phyloP scores from a whole-genome alignment of 2,113 vertebrate genomes.

The Silurus asotus region DNA sequence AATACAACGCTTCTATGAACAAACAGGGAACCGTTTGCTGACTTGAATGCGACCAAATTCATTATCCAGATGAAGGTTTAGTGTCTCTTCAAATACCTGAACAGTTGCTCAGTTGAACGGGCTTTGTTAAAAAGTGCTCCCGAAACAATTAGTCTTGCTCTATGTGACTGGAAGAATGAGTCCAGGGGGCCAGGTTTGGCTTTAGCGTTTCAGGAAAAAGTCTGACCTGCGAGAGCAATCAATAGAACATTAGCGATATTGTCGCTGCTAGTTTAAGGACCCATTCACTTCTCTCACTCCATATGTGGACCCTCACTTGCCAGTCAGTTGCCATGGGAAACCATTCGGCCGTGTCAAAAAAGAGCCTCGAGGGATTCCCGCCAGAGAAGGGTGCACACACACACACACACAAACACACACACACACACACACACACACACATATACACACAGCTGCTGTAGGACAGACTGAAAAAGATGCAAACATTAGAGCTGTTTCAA shows the following conservation, averaged over 20 bases:
- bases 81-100: conserved; percentile 14
- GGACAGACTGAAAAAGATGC: conserved; percentile 25
- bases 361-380: conserved; percentile 51
- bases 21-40: conserved; percentile 4
- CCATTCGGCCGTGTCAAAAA: conserved; percentile 48
- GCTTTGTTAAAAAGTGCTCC: conserved; percentile 30
- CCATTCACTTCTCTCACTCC: conserved; percentile 31
- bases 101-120: neutral
- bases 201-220: conserved; percentile 19
- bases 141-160: neutral
- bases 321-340: conserved; percentile 57
- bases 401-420: conserved; percentile 28
- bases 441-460: conserved; percentile 27
- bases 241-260: conserved; percentile 12
- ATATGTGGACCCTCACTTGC: conserved; percentile 44
- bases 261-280: conserved; percentile 39
- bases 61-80: conserved; percentile 23
- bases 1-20: conserved; percentile 28
- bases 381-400: conserved; percentile 19
- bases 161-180: neutral
- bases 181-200: conserved; percentile 17
- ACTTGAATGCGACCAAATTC: conserved; percentile 10
- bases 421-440: conserved; percentile 29
- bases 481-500: conserved; percentile 15
- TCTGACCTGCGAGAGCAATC: conserved; percentile 5